These are phyloP conservation scores for Murina feae DNA, from an alignment of 2,113 vertebrate genomes.

Conservation along the genomic window DNA sequence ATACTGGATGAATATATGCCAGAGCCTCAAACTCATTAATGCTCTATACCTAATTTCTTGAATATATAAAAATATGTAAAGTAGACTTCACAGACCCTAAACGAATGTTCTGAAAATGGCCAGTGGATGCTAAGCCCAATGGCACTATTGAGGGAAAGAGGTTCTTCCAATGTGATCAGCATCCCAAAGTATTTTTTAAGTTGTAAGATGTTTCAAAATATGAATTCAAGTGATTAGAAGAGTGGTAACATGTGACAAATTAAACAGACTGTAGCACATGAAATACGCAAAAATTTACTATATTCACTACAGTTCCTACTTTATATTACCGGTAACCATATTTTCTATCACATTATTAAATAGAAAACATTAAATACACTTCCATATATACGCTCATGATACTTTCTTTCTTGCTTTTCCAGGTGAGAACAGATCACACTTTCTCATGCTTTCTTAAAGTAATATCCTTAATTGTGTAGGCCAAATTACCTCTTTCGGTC, in stretches of 20 bases:
- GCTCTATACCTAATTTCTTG: background rate
- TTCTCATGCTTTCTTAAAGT: background rate
- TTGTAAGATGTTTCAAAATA: background rate
- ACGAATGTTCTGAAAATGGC: background rate
- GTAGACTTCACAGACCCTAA: background rate
- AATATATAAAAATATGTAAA: background rate
- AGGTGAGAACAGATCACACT: background rate
- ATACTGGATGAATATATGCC: background rate
- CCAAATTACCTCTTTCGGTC: background rate
- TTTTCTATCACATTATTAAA: constrained; percentile 27
- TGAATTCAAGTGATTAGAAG: constrained; percentile 2
- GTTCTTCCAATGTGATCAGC: background rate
- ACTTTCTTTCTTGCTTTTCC: background rate
- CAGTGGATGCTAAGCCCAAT: background rate
- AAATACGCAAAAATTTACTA: background rate
- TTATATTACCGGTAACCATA: constrained; percentile 34
- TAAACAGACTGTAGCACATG: background rate
- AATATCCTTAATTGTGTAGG: background rate
- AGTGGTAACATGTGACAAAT: background rate
- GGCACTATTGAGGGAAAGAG: background rate
- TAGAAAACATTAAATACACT: background rate
- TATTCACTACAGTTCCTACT: background rate
- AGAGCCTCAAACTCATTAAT: background rate
- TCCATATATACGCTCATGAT: background rate
- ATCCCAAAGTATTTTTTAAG: background rate